Percentiles rank a stretch among this genome's conserved stretches.
phyloP scores from a whole-genome alignment of 2,113 vertebrate genomes.

The Xiphophorus hellerii region DNA sequence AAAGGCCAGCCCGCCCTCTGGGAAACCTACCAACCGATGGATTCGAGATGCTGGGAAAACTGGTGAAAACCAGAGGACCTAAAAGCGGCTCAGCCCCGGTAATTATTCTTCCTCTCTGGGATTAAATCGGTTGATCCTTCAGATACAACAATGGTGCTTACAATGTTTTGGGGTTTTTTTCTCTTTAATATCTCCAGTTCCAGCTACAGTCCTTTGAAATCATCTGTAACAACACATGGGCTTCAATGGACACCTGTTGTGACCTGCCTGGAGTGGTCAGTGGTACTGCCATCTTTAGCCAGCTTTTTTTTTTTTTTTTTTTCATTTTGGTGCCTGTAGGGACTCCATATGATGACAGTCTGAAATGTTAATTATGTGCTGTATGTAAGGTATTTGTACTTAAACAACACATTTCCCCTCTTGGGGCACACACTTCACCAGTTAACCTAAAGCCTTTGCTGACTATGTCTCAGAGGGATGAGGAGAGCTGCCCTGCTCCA shows the following conservation, averaged over 20 bases:
- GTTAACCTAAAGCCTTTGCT: background rate
- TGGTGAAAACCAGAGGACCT: constrained; percentile 85
- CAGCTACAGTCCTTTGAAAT: constrained; percentile 91
- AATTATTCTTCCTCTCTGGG: background rate
- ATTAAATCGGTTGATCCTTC: background rate
- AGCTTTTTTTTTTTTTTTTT: background rate
- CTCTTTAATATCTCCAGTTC: constrained; percentile 75
- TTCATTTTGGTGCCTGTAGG: background rate
- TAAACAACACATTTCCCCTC: background rate
- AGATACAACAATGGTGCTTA: background rate
- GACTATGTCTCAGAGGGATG: constrained; percentile 81
- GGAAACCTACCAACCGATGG: constrained; percentile 83
- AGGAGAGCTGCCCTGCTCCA: constrained; percentile 84
- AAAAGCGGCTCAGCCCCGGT: constrained; percentile 88
- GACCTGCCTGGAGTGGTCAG: constrained; percentile 89
- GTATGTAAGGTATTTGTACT: background rate
- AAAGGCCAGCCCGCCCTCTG: constrained; percentile 79
- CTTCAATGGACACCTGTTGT: constrained; percentile 87
- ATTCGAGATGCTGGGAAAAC: constrained; percentile 90
- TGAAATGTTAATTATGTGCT: too few species aligned
- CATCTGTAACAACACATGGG: constrained; percentile 85
- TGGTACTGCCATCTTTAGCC: background rate
- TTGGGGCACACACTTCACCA: background rate
- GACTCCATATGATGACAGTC: background rate
- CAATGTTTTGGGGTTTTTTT: background rate